Evolutionary conservation across 1,140 invertebrate genomes (phyloP).

Genomic region (Ceratina australensis): DNA sequence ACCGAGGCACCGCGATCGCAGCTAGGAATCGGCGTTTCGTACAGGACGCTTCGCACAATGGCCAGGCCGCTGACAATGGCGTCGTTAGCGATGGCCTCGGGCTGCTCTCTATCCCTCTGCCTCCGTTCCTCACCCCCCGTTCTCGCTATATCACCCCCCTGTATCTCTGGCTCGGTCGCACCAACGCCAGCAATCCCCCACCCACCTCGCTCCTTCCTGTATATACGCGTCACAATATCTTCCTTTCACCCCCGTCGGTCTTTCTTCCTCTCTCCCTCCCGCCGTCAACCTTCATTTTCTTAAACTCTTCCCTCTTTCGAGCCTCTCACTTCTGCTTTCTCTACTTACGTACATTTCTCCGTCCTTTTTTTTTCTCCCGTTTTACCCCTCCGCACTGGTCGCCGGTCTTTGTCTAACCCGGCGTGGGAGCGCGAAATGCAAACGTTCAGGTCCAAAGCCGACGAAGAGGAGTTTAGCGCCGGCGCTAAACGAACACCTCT

Average conservation of each 20-base stretch:
- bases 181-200: neutral
- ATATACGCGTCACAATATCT: slow-evolving; percentile 25
- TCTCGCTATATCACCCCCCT: slow-evolving; percentile 9
- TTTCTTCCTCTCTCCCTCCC: neutral
- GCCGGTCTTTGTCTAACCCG: slow-evolving; percentile 17
- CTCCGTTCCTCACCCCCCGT: slow-evolving; percentile 23
- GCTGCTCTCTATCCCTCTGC: slow-evolving; percentile 62
- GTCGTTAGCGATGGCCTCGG: slow-evolving; percentile 77
- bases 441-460: slow-evolving; percentile 66
- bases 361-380: neutral
- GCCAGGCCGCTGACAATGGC: slow-evolving; percentile 75
- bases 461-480: slow-evolving; percentile 63
- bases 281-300: slow-evolving; percentile 30
- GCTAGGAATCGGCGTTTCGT: slow-evolving; percentile 62
- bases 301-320: slow-evolving; percentile 9
- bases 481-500: slow-evolving; percentile 59
- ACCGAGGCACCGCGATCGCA: slow-evolving; percentile 46
- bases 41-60: slow-evolving; percentile 73
- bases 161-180: neutral
- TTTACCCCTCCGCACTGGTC: neutral
- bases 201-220: slow-evolving; percentile 11
- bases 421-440: slow-evolving; percentile 64
- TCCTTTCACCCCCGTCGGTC: slow-evolving; percentile 29
- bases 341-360: slow-evolving; percentile 17
- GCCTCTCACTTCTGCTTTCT: neutral